Evolutionary conservation across 2,797 vertebrate species (phyloP), one percentile per base, ranked within the genome.

Genomic region (Melanotaenia boesemani): DNA sequence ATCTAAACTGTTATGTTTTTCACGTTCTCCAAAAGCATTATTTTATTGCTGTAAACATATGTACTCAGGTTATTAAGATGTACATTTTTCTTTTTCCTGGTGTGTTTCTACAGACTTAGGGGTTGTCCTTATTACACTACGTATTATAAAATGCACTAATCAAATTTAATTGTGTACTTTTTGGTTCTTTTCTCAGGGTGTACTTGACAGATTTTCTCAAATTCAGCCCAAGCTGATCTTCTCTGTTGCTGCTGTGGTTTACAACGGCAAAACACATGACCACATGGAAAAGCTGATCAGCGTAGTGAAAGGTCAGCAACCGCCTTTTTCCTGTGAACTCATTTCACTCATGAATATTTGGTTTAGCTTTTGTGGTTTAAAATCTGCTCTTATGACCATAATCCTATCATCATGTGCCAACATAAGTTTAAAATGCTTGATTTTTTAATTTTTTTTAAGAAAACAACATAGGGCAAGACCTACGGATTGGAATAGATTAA

Each of bases 161-260:
- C 1, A 2, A 0, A 34, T 66, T 55, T 48, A 39, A 76, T 12
- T 13, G 1, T 50, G 2, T 22, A 3, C 32, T 18, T 39, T 11
- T 63, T 6, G 52, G 41, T 16, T 36, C 54, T 16, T 62, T 41
- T 24, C 15, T 60, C 82, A 99, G 98, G 98, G 98, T 0, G 98
- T 99, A 0, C 93, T 99, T 67, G 98, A 99, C 90, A 94, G 98
- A 48, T 96, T 99, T 85, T 99, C 98, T 66, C 98, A 99, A 81
- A 98, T 99, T 78, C 97, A 98, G 86, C 98, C 98, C 1, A 98
- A 97, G 75, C 86, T 99, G 54, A 96, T 99, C 81, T 97, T 99
- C 90, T 99, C 98, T 0, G 97, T 99, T 0, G 95, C 97, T 54
- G 97, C 97, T 0, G 98, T 99, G 16, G 83, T 97, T 63, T 99